phyloP scores from a whole-genome alignment of 2,888 invertebrate species.

The Agrotis segetum region DNA sequence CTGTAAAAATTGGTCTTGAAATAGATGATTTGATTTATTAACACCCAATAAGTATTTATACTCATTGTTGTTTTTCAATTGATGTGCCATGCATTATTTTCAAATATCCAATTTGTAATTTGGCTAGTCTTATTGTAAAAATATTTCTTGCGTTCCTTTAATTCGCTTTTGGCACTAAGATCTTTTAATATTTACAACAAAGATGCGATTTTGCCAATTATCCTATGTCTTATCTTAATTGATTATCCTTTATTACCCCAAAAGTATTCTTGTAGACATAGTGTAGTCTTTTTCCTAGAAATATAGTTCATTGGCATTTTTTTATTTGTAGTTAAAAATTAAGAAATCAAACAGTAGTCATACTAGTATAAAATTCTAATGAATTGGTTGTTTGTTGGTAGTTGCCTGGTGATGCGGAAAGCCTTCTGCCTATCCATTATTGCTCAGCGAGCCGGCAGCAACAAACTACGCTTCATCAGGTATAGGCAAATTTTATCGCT shows the following conservation, averaged over 20 bases:
- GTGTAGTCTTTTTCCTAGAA: slow-evolving; percentile 62
- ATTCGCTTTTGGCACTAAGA: neutral
- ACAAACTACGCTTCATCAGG: slow-evolving; percentile 91
- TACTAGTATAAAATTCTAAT: slow-evolving; percentile 83
- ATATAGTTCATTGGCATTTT: slow-evolving; percentile 90
- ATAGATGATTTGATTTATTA: no score
- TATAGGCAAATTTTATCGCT: slow-evolving; percentile 89
- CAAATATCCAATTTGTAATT: no score
- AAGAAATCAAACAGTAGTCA: slow-evolving; percentile 71
- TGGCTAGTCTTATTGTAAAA: neutral
- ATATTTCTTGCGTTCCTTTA: slow-evolving; percentile 1
- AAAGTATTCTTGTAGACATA: slow-evolving; percentile 16
- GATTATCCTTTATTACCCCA: neutral
- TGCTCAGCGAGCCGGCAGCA: slow-evolving; percentile 92
- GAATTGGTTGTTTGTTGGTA: slow-evolving; percentile 91
- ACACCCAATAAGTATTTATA: no score
- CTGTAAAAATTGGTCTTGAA: no score
- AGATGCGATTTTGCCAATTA: neutral
- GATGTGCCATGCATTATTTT: no score
- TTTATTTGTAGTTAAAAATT: slow-evolving; percentile 67
- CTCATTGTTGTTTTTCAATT: no score
- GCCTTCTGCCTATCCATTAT: slow-evolving; percentile 92
- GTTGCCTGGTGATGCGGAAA: slow-evolving; percentile 92
- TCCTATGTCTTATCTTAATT: neutral
- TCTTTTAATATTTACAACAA: neutral